Base-by-base conservation (phyloP, 2,888 invertebrate genomes). In the Azorinus chamasolen region DNA sequence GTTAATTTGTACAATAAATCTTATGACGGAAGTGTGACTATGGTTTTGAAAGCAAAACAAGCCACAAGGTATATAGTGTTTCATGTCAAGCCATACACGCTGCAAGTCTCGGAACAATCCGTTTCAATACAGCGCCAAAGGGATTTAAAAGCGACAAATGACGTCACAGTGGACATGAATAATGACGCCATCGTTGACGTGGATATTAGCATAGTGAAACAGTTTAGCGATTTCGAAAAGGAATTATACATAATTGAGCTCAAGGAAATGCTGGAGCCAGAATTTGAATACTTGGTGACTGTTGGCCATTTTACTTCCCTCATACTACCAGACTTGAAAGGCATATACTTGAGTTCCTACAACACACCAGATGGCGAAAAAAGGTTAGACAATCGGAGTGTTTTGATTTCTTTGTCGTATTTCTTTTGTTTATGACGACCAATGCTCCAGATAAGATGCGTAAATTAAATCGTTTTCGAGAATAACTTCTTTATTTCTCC, bases 321-420 rank as follows among this genome's bases (percentile, higher is more conserved):
- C 14, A 77, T 90, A n/a, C 54, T 71, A 12, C 75, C 58, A 16
- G 86, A 89, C 55, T 48, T 90, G 16, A 74, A 83, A 20, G 90
- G 89, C 1, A 74, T 90, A 32, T 90, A 90, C 61, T 63, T 83
- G 16, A 88, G 90, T 51, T 84, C 83, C 0, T 90, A 89, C 62
- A 84, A 65, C n/a, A 62, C 68, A 12, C 57, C 59, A 22, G 18
- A 64, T 22, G 85, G 83, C 2, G 63, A 62, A 20, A 69, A 58
- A 32, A 85, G 86, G 89, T 83, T 76, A 68, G 58, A 16, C 24
- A 24, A 8, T 12, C 41, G 14, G 41, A 41, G 41, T 12, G 41
- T 10, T 16, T 41, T 16, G 10, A 12, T 41, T 10, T 41, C 10
- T 41, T 12, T 10, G 14, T 16, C 10, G 41, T 16, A 12, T 16